Base-by-base conservation (phyloP, 2,797 vertebrate species). In the Diplodus puntazzo region DNA sequence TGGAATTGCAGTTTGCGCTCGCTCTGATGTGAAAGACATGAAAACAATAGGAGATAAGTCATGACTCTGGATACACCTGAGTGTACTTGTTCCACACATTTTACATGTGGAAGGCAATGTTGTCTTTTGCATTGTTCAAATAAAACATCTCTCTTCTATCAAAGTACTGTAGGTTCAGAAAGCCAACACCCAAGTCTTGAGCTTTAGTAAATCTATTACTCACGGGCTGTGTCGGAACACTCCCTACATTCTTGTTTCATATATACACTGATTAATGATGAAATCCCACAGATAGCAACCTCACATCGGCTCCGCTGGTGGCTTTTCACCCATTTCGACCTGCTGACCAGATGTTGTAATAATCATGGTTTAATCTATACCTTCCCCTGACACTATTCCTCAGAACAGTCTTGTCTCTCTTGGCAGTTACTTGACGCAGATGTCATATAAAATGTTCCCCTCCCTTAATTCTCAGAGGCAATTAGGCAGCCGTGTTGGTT, bases 221-320 rank as follows among this genome's bases (percentile, higher is more conserved):
- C 23, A 69, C 48, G n/a, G 50, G 12, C 52, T 50, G 27, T 68
- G 12, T 20, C 60, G 23, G 76, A 88, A 86, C 84, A 80, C 84
- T 82, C 76, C 87, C 74, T 70, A 18, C 48, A 80, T 73, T 83
- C 70, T 66, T 63, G 16, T 61, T 66, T n/a, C 3, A 4, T n/a
- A 6, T 59, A 71, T 48, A 16, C 11, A 23, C 16, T 20, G 0
- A 52, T 1, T 49, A 39, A 43, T 48, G 30, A 69, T 64, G 20
- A 79, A 77, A 64, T 25, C 11, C 11, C 20, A 48, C 0, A 13
- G 27, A 42, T 21, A 20, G 21, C 34, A 39, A 0, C 3, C 21
- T 61, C n/a, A 66, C 27, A 54, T 58, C 50, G 48, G 43, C 18
- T 67, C 69, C 21, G 14, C 6, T 18, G 6, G 3, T 34, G 7